phyloP scores from a whole-genome alignment of 2,113 vertebrate species.

The Chionis minor region DNA sequence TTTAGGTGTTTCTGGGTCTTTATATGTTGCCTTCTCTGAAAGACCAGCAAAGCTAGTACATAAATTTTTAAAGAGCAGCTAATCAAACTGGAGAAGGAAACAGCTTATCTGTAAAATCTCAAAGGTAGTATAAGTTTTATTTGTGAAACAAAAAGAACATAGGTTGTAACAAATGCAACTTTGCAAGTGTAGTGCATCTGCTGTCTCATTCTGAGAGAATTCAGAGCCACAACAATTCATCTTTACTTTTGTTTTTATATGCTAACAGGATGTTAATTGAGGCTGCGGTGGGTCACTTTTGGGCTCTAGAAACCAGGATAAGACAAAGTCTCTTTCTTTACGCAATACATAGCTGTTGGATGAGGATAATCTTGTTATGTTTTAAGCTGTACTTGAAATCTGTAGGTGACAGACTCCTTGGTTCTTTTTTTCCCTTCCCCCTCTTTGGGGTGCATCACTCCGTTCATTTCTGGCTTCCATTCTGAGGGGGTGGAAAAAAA shows the following conservation, averaged over 20 bases:
- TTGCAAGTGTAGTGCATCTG: neutral
- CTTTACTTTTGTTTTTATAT: neutral
- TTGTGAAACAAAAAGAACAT: neutral
- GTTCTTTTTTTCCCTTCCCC: accelerated
- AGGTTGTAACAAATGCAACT: neutral
- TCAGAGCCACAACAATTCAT: neutral
- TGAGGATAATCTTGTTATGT: neutral
- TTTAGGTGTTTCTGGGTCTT: neutral
- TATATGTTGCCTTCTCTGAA: neutral
- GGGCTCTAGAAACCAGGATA: neutral
- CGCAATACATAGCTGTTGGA: neutral
- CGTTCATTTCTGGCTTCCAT: neutral
- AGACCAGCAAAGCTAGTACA: neutral
- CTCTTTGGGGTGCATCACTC: neutral
- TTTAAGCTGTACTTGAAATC: neutral
- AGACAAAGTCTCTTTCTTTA: neutral
- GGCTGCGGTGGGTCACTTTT: neutral
- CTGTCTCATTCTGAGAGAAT: neutral
- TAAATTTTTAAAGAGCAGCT: neutral
- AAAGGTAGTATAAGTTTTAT: neutral
- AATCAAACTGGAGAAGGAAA: neutral
- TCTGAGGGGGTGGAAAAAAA: neutral
- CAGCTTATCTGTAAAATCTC: neutral
- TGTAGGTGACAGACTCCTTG: neutral
- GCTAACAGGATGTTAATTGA: neutral